Base-by-base conservation (phyloP, 2,888 invertebrate species). In the Saturnia japonica region DNA sequence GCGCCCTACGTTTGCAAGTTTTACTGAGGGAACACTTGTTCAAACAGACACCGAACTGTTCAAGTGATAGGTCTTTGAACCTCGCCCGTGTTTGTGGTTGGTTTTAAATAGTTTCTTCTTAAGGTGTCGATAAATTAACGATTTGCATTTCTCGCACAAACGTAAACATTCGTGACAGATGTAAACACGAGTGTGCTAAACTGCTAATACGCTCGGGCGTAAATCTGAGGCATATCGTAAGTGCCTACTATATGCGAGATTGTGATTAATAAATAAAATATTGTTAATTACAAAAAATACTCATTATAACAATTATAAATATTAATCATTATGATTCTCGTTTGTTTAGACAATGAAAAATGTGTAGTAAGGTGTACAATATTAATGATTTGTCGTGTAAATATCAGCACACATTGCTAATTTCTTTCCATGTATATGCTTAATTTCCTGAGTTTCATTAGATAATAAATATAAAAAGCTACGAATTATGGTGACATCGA, bases 41-140 rank as follows among this genome's bases (percentile, higher is more conserved):
- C 87, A 91, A 91, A 91, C 85, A 91, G 82, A 78, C 82, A 82
- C 88, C 88, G 86, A 89, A 89, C 88, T 84, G 87, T 85, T 85
- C 86, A 82, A 88, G 85, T 87, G 88, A 89, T 92, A 89, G 93
- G 93, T 92, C 92, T 91, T 92, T 93, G 93, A 93, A 91, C 93
- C 85, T 80, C 81, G 74, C 74, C 80, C 80, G 78, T 92, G 90
- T 91, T 91, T 92, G 92, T 89, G 87, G 89, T 91, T 88, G 86
- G 88, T 88, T 90, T 91, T 89, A 93, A 90, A 91, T 90, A 88
- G 88, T 88, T 84, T 85, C 88, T 87, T 84, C 88, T 89, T 86
- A 88, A 90, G 88, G 89, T 89, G 90, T 91, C 86, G 90, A 92
- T 92, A 91, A 91, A 93, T 91, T 91, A 91, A 89, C 90, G 90